phyloP scores from a whole-genome alignment of 2,888 invertebrate species.

The Rhamnusium bicolor region DNA sequence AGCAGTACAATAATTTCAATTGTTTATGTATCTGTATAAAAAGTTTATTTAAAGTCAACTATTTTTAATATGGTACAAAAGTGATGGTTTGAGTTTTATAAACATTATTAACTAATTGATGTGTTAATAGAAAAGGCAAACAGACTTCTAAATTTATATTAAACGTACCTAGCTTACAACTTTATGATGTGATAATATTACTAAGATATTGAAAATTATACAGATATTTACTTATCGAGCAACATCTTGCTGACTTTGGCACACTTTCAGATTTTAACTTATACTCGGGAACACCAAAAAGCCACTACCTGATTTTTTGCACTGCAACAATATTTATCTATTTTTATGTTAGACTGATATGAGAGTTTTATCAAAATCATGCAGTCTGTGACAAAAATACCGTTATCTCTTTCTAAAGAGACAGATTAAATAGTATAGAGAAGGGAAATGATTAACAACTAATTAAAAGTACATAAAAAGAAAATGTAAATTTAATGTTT shows the following conservation, averaged over 20 bases:
- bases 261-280: not conserved
- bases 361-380: conserved; percentile 24
- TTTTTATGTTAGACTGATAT: conserved; percentile 12
- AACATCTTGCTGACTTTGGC: not conserved
- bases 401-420: conserved; percentile 13
- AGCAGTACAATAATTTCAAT: too few species aligned
- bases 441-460: not conserved
- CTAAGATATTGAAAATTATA: not conserved
- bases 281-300: not conserved
- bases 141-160: not conserved
- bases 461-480: not conserved
- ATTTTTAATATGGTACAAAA: not conserved
- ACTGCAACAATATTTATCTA: conserved; percentile 1
- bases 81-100: not conserved
- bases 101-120: not conserved
- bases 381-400: conserved; percentile 19
- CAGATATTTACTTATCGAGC: conserved; percentile 20
- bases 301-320: conserved; percentile 8
- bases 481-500: not conserved
- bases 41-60: not conserved
- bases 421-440: not conserved
- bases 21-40: too few species aligned
- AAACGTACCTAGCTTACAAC: not conserved
- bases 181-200: not conserved
- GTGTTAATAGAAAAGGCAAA: not conserved